A percentile compares a stretch with the other conserved stretches of the same genome.
These are phyloP conservation scores for Lumbricus terrestris DNA, from an alignment of 2,888 invertebrate species.

Conservation along the genomic window DNA sequence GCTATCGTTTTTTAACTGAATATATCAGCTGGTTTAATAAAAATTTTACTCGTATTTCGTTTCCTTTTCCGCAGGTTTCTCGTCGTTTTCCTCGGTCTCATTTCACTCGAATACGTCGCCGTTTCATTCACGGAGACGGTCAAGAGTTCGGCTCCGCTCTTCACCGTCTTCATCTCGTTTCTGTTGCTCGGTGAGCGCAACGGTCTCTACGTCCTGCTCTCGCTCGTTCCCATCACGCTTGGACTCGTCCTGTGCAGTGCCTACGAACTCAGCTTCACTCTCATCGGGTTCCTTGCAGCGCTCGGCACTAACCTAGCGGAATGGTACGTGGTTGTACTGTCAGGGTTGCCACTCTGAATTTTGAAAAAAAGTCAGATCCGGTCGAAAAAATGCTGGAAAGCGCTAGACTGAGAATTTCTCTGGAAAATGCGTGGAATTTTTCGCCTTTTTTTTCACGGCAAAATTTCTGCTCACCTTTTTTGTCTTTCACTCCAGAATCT, in stretches of 20 bases:
- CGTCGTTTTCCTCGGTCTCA: constrained; percentile 73
- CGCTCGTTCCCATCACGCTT: constrained; percentile 75
- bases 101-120: constrained; percentile 75
- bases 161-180: constrained; percentile 74
- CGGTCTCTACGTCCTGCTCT: constrained; percentile 59
- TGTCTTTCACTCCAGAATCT: too few species aligned
- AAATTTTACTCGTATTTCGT: neutral
- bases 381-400: too few species aligned
- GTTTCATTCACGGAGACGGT: constrained; percentile 80
- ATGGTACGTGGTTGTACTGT: constrained; percentile 62
- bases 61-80: constrained; percentile 64
- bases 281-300: constrained; percentile 72
- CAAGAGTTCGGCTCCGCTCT: constrained; percentile 77
- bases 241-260: constrained; percentile 74
- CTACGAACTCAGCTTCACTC: constrained; percentile 75
- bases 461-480: too few species aligned
- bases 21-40: neutral
- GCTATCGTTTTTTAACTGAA: too few species aligned
- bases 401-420: too few species aligned
- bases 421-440: too few species aligned
- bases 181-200: constrained; percentile 56
- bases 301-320: constrained; percentile 78
- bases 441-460: too few species aligned
- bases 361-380: too few species aligned
- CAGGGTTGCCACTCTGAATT: too few species aligned